Percentiles rank a stretch among this genome's conserved stretches.
Evolutionary conservation across 2,888 invertebrate species (phyloP).

Genomic region (Rhynchonema sp.): DNA sequence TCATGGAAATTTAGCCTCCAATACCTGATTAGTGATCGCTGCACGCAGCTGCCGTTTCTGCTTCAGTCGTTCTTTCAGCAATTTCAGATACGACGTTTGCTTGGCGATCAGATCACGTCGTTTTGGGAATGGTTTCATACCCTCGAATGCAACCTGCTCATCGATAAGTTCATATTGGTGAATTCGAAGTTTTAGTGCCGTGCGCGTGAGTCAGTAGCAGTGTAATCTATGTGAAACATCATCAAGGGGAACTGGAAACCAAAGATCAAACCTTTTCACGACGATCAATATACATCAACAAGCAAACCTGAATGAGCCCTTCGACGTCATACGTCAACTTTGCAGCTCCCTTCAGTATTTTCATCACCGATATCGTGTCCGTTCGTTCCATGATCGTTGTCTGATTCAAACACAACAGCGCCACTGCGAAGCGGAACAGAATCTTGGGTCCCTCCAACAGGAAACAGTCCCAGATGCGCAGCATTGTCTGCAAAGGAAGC

Average conservation of each 20-base stretch:
- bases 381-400: conserved; percentile 29
- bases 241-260: too few relatives aligned
- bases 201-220: too few relatives aligned
- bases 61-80: conserved; percentile 31
- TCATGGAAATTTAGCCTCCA: too few relatives aligned
- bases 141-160: conserved; percentile 34
- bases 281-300: too few relatives aligned
- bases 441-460: conserved; percentile 38
- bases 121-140: conserved; percentile 33
- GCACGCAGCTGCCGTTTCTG: conserved; percentile 26
- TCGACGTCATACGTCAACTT: conserved; percentile 35
- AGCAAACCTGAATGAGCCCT: conserved; percentile 32
- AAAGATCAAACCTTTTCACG: too few relatives aligned
- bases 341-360: conserved; percentile 35
- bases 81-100: conserved; percentile 32
- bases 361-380: conserved; percentile 37
- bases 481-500: conserved; percentile 30
- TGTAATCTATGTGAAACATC: too few relatives aligned
- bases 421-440: conserved; percentile 35
- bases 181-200: too few relatives aligned
- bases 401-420: conserved; percentile 33
- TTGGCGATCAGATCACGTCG: conserved; percentile 31
- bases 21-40: too few relatives aligned
- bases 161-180: too few relatives aligned
- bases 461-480: conserved; percentile 40